Percentiles rank a stretch among this genome's conserved stretches.
Evolutionary conservation across 2,888 invertebrate species (phyloP).

Genomic region (Netelia virgata): DNA sequence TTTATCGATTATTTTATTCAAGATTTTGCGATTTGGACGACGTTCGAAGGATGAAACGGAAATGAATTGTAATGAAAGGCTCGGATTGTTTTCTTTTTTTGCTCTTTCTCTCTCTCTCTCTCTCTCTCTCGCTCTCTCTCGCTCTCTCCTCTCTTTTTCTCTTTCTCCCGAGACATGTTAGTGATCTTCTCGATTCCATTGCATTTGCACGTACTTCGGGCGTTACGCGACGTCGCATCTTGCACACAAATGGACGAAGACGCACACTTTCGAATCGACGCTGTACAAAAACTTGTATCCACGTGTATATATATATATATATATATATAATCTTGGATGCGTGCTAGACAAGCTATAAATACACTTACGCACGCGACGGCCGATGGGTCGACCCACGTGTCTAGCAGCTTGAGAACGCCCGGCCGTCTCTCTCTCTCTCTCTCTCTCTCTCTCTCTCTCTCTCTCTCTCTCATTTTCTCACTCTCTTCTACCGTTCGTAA

Average conservation of each 20-base stretch:
- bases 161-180: slow-evolving; percentile 39
- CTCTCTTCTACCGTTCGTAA: slow-evolving; percentile 37
- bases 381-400: slow-evolving; percentile 80
- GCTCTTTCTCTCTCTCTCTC: no score
- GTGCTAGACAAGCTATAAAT: slow-evolving; percentile 77
- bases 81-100: neutral
- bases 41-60: slow-evolving; percentile 44
- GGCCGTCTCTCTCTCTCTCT: slow-evolving; percentile 57
- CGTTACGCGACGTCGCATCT: slow-evolving; percentile 57
- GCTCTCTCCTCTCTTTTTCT: neutral
- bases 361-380: slow-evolving; percentile 78
- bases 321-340: slow-evolving; percentile 49
- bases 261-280: slow-evolving; percentile 40
- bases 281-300: slow-evolving; percentile 26
- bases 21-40: neutral
- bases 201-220: slow-evolving; percentile 61
- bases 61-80: slow-evolving; percentile 66
- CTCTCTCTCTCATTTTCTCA: no score
- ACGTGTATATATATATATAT: slow-evolving; percentile 14
- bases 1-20: neutral
- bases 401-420: slow-evolving; percentile 77
- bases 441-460: slow-evolving; percentile 14
- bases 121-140: no score
- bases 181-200: slow-evolving; percentile 61
- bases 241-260: slow-evolving; percentile 55